A percentile compares a stretch with the other conserved stretches of the same genome.
These are phyloP conservation scores for Dallia pectoralis DNA, from an alignment of 2,797 vertebrate species.

Conservation along the genomic window DNA sequence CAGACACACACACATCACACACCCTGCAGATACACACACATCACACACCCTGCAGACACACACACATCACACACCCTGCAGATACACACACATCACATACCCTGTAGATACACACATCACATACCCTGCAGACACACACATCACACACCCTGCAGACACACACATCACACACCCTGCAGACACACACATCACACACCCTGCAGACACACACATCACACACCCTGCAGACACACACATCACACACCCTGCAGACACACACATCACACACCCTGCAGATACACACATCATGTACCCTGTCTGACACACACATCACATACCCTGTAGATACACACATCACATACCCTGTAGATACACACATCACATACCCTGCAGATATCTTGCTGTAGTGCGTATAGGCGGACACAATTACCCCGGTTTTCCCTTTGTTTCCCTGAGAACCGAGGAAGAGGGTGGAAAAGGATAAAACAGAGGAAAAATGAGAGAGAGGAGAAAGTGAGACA, in stretches of 20 bases:
- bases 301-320: conserved; percentile 71
- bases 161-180: conserved; percentile 79
- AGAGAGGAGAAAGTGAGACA: neutral
- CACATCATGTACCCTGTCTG: too few relatives aligned
- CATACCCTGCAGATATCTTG: conserved; percentile 89
- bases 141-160: conserved; percentile 83
- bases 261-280: conserved; percentile 84
- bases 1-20: conserved; percentile 70
- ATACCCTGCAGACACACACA: conserved; percentile 83
- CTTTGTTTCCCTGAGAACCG: conserved; percentile 84
- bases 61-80: conserved; percentile 75
- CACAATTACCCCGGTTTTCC: conserved; percentile 87
- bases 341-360: conserved; percentile 79
- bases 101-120: conserved; percentile 76
- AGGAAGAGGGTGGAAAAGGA: neutral
- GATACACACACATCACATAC: conserved; percentile 76
- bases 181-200: conserved; percentile 76
- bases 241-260: conserved; percentile 83
- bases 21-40: conserved; percentile 84
- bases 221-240: conserved; percentile 76
- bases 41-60: conserved; percentile 84
- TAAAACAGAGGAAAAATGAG: neutral
- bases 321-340: conserved; percentile 76
- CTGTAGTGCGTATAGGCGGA: conserved; percentile 95
- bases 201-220: conserved; percentile 76